A percentile compares a stretch with the other conserved stretches of the same genome.
Evolutionary conservation across 2,797 vertebrate genomes (phyloP).

Genomic region (Octomys mimax): DNA sequence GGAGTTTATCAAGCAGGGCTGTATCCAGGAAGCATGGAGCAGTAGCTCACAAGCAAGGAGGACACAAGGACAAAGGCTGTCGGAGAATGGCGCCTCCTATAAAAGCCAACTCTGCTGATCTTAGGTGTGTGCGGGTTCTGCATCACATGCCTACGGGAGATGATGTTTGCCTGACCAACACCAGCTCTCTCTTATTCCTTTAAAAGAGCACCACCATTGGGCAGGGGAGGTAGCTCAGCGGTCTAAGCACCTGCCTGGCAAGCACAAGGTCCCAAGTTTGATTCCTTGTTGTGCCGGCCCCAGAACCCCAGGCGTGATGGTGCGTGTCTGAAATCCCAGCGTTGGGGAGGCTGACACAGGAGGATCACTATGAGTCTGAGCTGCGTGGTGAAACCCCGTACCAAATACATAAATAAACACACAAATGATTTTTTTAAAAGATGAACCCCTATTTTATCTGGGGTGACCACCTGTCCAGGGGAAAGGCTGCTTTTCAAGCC

Average conservation of each 20-base stretch:
- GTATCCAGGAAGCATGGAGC: accelerated
- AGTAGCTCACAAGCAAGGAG: neutral
- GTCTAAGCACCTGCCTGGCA: too few relatives aligned
- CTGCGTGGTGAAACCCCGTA: too few relatives aligned
- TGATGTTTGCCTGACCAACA: neutral
- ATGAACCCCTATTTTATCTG: neutral
- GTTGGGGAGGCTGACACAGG: too few relatives aligned
- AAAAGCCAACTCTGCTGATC: neutral
- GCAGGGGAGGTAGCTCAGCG: too few relatives aligned
- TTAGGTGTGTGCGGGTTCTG: too few relatives aligned
- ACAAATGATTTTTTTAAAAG: neutral
- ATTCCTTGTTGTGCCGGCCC: too few relatives aligned
- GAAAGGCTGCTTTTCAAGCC: neutral
- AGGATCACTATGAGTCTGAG: too few relatives aligned
- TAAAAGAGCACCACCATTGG: neutral
- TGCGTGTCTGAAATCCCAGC: too few relatives aligned
- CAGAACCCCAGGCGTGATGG: too few relatives aligned
- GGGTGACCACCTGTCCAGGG: neutral
- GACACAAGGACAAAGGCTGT: neutral
- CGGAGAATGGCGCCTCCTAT: neutral
- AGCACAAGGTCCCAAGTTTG: too few relatives aligned
- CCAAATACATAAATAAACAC: too few relatives aligned
- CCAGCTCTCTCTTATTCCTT: neutral
- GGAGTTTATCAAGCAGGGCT: neutral
- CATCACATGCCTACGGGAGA: too few relatives aligned